Base-by-base conservation (phyloP, 2,113 vertebrate genomes). In the Seriola dumerili region DNA sequence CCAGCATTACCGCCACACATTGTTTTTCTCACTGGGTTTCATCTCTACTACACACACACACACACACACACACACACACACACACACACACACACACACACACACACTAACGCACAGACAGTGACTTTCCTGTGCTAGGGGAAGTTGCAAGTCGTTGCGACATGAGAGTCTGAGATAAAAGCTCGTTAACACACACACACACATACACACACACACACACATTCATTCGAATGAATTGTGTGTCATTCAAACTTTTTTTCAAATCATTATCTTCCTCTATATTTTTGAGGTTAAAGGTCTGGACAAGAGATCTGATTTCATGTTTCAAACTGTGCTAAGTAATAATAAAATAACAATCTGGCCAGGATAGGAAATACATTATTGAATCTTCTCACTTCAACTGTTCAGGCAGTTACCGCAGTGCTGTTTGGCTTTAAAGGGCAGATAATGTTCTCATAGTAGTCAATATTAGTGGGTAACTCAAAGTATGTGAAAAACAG, bases 141-240 rank as follows among this genome's bases (percentile, higher is more conserved):
- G 89, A 93, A 91, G 85, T 91, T 88, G 80, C 90, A 85, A 76
- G 80, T 91, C n/a, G 76, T 93, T 93, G 90, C 85, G 54, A 92
- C 92, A 92, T 90, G 83, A 76, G 14, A 68, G 61, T 78, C 80
- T 68, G 73, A 91, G 88, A 89, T 90, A 86, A 87, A 76, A 92
- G 67, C 80, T 63, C 55, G 46, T 34, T 25, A 21, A 78, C 71
- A 66, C 58, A 75, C 76, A 38, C 4, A 59, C 36, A 73, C 59
- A 62, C 54, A 55, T 73, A 38, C 40, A 11, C 40, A 11, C 8
- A 42, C 8, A 42, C 40, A 42, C 8, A 42, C 8, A 10, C 8
- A 42, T 2, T 8, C 40, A 40, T 23, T 23, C 23, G 23, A 38
- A 8, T 8, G 38, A 38, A 38, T 38, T 38, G 29, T 0, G 38